Evolutionary conservation across 2,797 vertebrate genomes (phyloP).

Genomic region (Pelobates cultripes): DNA sequence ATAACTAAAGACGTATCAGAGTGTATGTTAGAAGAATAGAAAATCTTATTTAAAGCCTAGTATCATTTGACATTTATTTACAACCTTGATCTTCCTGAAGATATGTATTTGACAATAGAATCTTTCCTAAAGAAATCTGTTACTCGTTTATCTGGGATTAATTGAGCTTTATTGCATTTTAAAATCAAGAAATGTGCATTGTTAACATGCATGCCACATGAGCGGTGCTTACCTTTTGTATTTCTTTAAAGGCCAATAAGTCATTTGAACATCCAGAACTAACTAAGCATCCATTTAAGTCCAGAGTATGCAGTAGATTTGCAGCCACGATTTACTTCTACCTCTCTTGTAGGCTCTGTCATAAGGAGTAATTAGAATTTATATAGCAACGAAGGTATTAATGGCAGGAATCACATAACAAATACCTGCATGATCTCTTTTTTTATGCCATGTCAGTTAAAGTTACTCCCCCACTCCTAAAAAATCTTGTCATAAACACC

Average conservation of each 20-base stretch:
- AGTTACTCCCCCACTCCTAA: conserved; percentile 73
- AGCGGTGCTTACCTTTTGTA: conserved; percentile 33
- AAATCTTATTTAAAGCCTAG: too few species aligned
- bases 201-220: neutral
- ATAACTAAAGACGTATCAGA: too few species aligned
- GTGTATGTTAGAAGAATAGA: too few species aligned
- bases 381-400: conserved; percentile 42
- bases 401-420: conserved; percentile 49
- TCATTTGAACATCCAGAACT: conserved; percentile 5
- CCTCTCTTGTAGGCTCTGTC: conserved; percentile 23
- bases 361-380: conserved; percentile 28
- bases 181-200: too few species aligned
- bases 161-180: too few species aligned
- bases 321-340: conserved; percentile 15
- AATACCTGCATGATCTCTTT: conserved; percentile 60
- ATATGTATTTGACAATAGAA: too few species aligned
- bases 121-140: too few species aligned
- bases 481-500: conserved; percentile 69
- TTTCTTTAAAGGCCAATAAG: neutral
- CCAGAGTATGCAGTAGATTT: conserved; percentile 3
- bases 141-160: too few species aligned
- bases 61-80: too few species aligned
- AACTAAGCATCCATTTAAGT: neutral
- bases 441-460: conserved; percentile 73
- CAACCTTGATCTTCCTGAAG: too few species aligned